phyloP scores from a whole-genome alignment of 2,797 vertebrate genomes.

The Setipinna tenuifilis region DNA sequence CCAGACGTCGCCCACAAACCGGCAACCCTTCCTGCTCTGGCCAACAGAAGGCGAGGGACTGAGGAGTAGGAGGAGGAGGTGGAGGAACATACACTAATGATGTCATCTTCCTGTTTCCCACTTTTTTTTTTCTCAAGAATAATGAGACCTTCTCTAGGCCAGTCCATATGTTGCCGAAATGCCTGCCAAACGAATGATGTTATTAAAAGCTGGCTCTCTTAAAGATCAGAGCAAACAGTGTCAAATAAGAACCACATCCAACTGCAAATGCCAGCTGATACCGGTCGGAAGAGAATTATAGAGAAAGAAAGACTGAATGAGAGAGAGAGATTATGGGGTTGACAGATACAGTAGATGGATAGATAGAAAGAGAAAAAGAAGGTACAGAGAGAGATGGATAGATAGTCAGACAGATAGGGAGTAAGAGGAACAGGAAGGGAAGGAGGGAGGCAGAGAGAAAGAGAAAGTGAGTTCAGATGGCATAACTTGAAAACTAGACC shows the following conservation, averaged over 20 bases:
- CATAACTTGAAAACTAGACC: not conserved
- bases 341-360: too few species aligned
- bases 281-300: not conserved
- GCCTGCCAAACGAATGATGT: not conserved
- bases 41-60: not conserved
- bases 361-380: too few species aligned
- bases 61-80: not conserved
- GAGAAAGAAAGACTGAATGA: not conserved
- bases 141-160: not conserved
- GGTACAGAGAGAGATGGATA: too few species aligned
- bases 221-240: not conserved
- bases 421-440: too few species aligned
- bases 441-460: too few species aligned
- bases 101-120: conserved; percentile 16
- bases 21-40: not conserved
- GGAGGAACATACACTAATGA: not conserved
- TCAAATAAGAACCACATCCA: not conserved
- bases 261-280: not conserved
- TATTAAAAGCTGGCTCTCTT: not conserved
- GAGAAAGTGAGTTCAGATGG: too few species aligned
- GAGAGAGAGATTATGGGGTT: too few species aligned
- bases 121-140: not conserved
- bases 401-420: too few species aligned
- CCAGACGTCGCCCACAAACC: not conserved
- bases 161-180: not conserved